Evolutionary conservation across 2,888 invertebrate species (phyloP).

Genomic region (Papilio elwesi): DNA sequence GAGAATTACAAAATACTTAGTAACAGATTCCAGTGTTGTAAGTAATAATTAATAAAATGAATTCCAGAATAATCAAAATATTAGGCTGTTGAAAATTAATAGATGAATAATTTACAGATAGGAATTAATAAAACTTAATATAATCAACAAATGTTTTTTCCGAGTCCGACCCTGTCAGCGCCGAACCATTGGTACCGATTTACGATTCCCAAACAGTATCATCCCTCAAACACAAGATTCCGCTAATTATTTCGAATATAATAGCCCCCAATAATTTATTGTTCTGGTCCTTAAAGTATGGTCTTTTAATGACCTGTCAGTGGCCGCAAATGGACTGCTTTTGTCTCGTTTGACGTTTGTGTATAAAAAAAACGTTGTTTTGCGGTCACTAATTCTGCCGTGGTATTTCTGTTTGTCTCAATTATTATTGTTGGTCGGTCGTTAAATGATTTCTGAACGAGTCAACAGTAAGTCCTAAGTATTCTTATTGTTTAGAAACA

Average conservation of each 20-base stretch:
- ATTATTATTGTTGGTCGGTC: constrained; percentile 25
- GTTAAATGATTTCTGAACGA: constrained; percentile 13
- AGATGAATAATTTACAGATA: no score
- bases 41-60: no score
- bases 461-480: constrained; percentile 14
- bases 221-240: constrained; percentile 55
- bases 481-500: constrained; percentile 20
- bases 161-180: constrained; percentile 48
- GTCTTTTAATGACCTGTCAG: constrained; percentile 64
- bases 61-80: no score
- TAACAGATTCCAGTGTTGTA: no score
- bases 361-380: constrained; percentile 39
- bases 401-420: constrained; percentile 32
- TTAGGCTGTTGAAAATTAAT: no score
- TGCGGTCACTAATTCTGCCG: constrained; percentile 42
- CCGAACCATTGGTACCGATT: constrained; percentile 31
- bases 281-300: constrained; percentile 60
- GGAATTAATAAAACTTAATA: no score
- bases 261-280: constrained; percentile 63
- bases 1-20: no score
- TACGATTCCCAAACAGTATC: constrained; percentile 49
- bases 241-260: constrained; percentile 68
- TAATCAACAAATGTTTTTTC: neutral
- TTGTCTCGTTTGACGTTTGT: constrained; percentile 45
- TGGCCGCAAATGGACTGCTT: constrained; percentile 58